phyloP scores from a whole-genome alignment of 2,888 invertebrate species.

The Galeopsomyia nigrocyanea region DNA sequence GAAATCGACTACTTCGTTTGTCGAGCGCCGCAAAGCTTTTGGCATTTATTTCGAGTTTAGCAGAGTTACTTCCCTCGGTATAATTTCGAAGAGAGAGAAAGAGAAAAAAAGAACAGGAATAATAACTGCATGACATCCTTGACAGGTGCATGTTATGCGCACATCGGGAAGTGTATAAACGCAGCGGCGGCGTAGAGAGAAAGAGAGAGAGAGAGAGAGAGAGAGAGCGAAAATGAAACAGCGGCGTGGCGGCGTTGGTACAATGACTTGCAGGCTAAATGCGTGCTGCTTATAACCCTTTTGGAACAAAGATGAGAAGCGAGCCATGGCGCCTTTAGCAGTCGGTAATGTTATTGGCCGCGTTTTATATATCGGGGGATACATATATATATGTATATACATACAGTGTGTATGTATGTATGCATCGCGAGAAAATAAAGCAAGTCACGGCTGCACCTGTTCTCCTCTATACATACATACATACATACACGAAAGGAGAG shows the following conservation, averaged over 20 bases:
- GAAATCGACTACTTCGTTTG: no score
- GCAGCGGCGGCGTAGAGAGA: background rate
- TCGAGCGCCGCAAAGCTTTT: no score
- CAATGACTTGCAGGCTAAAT: no score
- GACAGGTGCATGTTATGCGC: background rate
- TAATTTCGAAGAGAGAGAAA: background rate
- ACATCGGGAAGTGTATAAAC: background rate
- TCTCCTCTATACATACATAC: no score
- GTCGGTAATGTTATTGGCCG: slow-evolving; percentile 6
- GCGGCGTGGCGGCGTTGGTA: no score
- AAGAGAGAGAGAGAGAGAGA: background rate
- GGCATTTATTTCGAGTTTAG: no score
- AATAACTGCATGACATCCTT: background rate
- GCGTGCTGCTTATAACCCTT: background rate
- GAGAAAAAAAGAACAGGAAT: no score
- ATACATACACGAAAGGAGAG: no score
- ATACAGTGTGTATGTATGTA: background rate
- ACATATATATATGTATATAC: slow-evolving; percentile 42
- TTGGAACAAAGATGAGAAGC: slow-evolving; percentile 7
- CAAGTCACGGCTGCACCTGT: slow-evolving; percentile 65
- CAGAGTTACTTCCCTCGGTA: no score
- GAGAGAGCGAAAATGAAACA: slow-evolving; percentile 6
- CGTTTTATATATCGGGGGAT: no score
- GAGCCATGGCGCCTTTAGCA: slow-evolving; percentile 26
- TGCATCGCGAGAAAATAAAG: slow-evolving; percentile 51